These are phyloP conservation scores for Oplegnathus fasciatus DNA, from an alignment of 2,113 vertebrate genomes.

Conservation along the genomic window DNA sequence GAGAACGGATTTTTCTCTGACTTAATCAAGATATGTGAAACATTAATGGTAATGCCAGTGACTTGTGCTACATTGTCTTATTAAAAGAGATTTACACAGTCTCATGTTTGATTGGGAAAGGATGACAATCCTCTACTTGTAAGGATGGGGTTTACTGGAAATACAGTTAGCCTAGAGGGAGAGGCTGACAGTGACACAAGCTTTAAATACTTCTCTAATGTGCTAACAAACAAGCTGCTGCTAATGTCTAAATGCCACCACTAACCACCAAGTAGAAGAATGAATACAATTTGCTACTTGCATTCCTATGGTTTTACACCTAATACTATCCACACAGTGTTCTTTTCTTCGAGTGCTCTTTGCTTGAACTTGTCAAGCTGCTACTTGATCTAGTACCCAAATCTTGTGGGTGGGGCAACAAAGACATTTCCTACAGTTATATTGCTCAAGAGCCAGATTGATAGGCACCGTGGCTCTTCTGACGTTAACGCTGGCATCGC, in stretches of 20 bases:
- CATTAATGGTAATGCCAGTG: neutral
- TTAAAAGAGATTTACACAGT: neutral
- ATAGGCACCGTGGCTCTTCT: conserved; percentile 32
- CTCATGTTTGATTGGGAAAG: neutral
- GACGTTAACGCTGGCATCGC: conserved; percentile 3
- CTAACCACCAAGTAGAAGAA: conserved; percentile 62
- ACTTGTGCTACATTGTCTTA: neutral
- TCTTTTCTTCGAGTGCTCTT: conserved; percentile 62
- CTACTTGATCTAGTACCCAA: conserved; percentile 68
- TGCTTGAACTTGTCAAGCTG: conserved; percentile 78
- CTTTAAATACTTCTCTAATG: conserved; percentile 4
- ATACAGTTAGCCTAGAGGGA: conserved; percentile 9
- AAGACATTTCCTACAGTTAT: conserved; percentile 60
- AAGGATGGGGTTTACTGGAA: neutral
- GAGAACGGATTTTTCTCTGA: neutral
- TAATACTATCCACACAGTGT: conserved; percentile 68
- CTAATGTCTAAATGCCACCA: conserved; percentile 48
- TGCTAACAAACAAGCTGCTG: conserved; percentile 46
- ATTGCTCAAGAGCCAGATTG: conserved; percentile 65
- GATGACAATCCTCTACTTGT: too few species aligned
- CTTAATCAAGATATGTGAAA: neutral
- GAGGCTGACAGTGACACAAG: conserved; percentile 11
- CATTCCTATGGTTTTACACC: conserved; percentile 76
- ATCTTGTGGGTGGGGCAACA: conserved; percentile 61
- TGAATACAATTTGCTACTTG: conserved; percentile 64